A percentile compares a stretch with the other conserved stretches of the same genome.
These are phyloP conservation scores for Neodiprion lecontei DNA, from an alignment of 1,140 invertebrate species.

Conservation along the genomic window DNA sequence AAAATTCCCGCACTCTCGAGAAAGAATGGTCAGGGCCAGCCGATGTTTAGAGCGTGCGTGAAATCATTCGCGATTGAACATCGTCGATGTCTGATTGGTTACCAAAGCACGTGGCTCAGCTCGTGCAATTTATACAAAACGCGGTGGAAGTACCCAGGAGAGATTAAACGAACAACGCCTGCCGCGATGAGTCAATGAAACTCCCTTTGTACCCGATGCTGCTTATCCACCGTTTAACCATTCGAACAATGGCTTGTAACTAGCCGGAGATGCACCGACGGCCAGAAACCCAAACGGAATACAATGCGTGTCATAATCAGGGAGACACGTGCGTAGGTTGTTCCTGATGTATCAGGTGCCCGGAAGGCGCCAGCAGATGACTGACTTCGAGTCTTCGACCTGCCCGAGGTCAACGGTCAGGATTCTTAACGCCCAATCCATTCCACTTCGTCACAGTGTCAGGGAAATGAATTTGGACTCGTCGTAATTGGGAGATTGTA, in stretches of 20 bases:
- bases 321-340: neutral
- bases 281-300: slow-evolving; percentile 2
- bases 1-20: no score
- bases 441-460: no score
- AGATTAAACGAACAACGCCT: neutral
- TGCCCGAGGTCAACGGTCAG: no score
- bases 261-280: neutral
- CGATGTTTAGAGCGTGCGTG: no score
- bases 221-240: neutral
- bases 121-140: slow-evolving; percentile 1
- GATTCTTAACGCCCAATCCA: no score
- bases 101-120: neutral
- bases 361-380: neutral
- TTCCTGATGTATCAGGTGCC: neutral
- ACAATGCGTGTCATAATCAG: slow-evolving; percentile 7
- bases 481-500: no score
- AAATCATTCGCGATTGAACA: no score
- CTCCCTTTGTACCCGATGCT: neutral
- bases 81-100: neutral
- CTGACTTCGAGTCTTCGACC: neutral
- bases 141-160: neutral
- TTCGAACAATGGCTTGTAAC: neutral
- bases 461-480: no score
- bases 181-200: neutral
- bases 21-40: no score